A percentile compares a stretch with the other conserved stretches of the same genome.
phyloP scores from a whole-genome alignment of 2,888 invertebrate genomes.

The Cataglyphis livida region DNA sequence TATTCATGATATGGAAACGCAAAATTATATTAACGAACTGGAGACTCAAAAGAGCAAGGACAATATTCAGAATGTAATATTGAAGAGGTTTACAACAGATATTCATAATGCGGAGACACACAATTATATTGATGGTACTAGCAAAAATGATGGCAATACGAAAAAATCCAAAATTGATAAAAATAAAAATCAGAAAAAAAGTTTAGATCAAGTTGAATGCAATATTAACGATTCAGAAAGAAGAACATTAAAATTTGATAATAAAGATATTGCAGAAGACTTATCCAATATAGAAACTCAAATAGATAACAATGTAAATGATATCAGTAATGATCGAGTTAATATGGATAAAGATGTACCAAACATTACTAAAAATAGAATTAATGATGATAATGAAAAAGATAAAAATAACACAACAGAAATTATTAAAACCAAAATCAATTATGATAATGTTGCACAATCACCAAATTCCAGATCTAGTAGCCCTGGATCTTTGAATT shows the following conservation, averaged over 20 bases:
- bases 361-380: not conserved
- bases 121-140: not conserved
- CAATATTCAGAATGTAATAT: conserved; percentile 19
- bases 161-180: not conserved
- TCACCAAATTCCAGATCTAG: not conserved
- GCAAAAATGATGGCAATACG: not conserved
- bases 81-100: not conserved
- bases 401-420: not conserved
- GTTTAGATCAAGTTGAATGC: not conserved
- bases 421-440: not conserved
- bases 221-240: conserved; percentile 16
- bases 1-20: conserved; percentile 65
- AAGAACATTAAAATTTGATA: conserved; percentile 2
- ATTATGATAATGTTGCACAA: not conserved
- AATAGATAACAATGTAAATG: not conserved
- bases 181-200: not conserved
- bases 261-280: not conserved
- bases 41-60: not conserved
- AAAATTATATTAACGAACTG: conserved; percentile 54
- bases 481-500: conserved; percentile 8
- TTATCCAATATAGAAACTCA: conserved; percentile 29
- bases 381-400: not conserved
- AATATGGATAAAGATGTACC: not conserved
- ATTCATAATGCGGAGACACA: conserved; percentile 12
- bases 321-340: not conserved